These are phyloP conservation scores for Nomada ruficornis DNA, from an alignment of 2,888 invertebrate species.

Conservation along the genomic window DNA sequence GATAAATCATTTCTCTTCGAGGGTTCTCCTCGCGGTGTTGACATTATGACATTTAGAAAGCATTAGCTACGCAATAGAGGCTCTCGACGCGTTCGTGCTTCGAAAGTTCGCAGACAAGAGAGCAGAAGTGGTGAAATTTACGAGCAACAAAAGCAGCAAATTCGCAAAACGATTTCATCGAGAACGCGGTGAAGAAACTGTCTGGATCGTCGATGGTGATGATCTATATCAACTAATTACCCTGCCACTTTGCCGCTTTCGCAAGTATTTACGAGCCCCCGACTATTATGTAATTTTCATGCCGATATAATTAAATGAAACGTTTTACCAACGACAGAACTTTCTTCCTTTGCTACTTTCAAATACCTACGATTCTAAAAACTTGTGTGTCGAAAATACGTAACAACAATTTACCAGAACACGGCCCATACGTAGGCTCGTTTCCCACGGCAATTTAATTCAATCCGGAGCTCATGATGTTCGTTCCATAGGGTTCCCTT, in stretches of 20 bases:
- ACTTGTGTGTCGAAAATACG: not conserved
- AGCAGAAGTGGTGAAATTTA: slow-evolving; percentile 7
- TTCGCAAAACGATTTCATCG: not conserved
- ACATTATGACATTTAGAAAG: not conserved
- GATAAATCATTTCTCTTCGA: not conserved
- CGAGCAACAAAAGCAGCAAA: not conserved
- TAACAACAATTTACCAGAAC: not conserved
- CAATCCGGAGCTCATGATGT: slow-evolving; percentile 5
- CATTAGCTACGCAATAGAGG: not conserved
- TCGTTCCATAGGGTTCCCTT: slow-evolving; percentile 2
- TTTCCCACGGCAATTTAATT: not conserved
- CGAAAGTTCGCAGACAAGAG: not conserved
- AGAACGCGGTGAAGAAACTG: not conserved
- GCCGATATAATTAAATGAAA: slow-evolving; percentile 8
- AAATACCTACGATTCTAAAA: too few relatives aligned
- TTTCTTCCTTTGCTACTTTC: not conserved
- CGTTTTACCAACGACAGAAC: not conserved
- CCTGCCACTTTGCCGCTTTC: not conserved
- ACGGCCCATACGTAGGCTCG: not conserved
- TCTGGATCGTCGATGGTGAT: not conserved
- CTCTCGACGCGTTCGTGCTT: not conserved
- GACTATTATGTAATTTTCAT: slow-evolving; percentile 7
- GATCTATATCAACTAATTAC: not conserved
- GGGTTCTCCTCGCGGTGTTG: not conserved
- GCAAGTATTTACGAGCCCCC: slow-evolving; percentile 2